phyloP scores from a whole-genome alignment of 30 jellyfish, hydroid and myxozoan species.

The Cassiopea andromeda region DNA sequence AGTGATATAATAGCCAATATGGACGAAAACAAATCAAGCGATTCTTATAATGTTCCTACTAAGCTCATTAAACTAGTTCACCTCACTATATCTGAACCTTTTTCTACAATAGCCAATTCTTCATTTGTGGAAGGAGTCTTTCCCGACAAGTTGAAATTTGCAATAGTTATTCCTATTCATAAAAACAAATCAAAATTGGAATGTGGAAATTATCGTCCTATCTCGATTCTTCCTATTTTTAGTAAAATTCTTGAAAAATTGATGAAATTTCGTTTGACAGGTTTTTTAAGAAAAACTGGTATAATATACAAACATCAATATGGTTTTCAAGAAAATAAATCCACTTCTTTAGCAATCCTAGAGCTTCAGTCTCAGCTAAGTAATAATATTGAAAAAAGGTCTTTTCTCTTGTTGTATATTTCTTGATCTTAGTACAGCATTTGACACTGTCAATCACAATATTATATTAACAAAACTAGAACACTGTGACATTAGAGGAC shows the following conservation, averaged over 20 bases:
- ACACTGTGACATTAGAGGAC: constrained; percentile 28
- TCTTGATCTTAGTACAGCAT: constrained; percentile 31
- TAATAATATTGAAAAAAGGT: background rate
- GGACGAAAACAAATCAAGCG: constrained; percentile 43
- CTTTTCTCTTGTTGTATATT: constrained; percentile 39
- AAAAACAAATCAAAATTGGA: constrained; percentile 42
- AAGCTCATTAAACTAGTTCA: constrained; percentile 25
- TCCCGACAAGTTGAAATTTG: constrained; percentile 43
- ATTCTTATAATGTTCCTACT: constrained; percentile 23
- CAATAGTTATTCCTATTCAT: constrained; percentile 45
- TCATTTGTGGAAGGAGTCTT: constrained; percentile 31
- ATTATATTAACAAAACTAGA: constrained; percentile 18
- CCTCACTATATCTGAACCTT: constrained; percentile 20
- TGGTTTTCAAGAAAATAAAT: constrained; percentile 44
- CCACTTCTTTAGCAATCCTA: constrained; percentile 23
- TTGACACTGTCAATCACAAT: constrained; percentile 42
- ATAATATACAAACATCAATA: constrained; percentile 27
- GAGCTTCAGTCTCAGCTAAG: constrained; percentile 27
- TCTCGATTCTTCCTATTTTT: constrained; percentile 24
- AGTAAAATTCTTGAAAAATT: constrained; percentile 13
- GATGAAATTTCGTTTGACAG: constrained; percentile 27
- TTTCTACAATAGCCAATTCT: constrained; percentile 17
- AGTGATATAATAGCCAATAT: constrained; percentile 29
- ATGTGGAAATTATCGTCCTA: constrained; percentile 47
- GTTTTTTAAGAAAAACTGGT: constrained; percentile 19